Base-by-base conservation (phyloP, 2,113 vertebrate genomes). In the Balaeniceps rex region DNA sequence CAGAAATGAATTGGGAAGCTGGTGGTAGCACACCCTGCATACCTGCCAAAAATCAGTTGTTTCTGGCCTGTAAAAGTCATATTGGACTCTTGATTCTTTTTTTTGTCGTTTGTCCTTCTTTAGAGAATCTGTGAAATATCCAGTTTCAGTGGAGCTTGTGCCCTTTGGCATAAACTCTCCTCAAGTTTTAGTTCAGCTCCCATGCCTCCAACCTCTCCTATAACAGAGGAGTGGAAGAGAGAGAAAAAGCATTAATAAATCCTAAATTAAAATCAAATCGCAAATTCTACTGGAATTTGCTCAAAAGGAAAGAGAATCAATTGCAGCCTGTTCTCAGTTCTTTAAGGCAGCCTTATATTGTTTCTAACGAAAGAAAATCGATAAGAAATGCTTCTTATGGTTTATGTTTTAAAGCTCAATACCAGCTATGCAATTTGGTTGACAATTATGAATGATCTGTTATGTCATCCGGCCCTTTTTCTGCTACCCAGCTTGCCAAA, bases 391-490 rank as follows among this genome's bases (percentile, higher is more conserved):
- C 97, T 98, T 98, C 97, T 98, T 97, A 95, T 90, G 93, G 98
- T 97, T 98, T 97, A 97, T 98, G 98, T 98, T 83, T 98, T 97
- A 88, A 94, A 96, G 97, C 98, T 99, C 98, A 96, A 98, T 99
- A 98, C 94, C 98, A 98, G 97, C 90, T 88, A 94, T 38, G 98
- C 98, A 99, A 99, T 99, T 99, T 99, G 98, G 95, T 93, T 98
- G 98, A 98, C 98, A 99, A 99, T 99, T 99, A 99, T 97, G 98
- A 98, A 97, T 98, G 98, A 99, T 99, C 98, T 92, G 96, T 97
- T 98, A 97, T 98, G 97, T 98, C 91, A 96, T 87, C 95, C 94
- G 88, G 96, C 96, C 94, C 91, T 66, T 93, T 90, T 97, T 92
- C 96, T 57, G 51, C 89, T 8, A 76, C 64, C 97, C 96, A 97